Base-by-base conservation (phyloP, 2,113 vertebrate species). In the Archocentrus centrarchus region DNA sequence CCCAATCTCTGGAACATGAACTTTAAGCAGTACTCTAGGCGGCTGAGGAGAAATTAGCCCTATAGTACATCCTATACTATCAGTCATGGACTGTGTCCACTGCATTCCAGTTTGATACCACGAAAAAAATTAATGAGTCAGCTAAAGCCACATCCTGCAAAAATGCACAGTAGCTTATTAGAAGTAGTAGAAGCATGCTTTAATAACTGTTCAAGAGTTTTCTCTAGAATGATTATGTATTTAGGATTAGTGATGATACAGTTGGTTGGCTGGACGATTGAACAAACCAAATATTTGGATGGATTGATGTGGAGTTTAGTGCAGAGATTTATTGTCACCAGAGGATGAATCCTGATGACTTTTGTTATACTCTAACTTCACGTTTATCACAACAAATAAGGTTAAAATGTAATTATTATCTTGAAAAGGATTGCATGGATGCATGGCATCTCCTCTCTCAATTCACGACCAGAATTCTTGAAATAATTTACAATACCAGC, bases 1-100 rank as follows among this genome's bases (percentile, higher is more conserved):
- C 83, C 94, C 1, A 90, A 37, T 59, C 87, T 91, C 78, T 98
- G 96, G 97, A 90, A 89, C 53, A 89, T 75, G 58, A 88, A 90
- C 11, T 6, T 80, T 1, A 87, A 96, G 91, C 90, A 86, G 87
- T 84, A 44, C 5, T 61, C 20, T 2, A 63, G 57, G 32, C 24
- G 10, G 1, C 35, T 68, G 64, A 79, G 47, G 41, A 62, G 59
- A 11, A 64, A 66, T 61, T 84, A 84, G 24, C n/a, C 55, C 7
- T 2, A 20, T 39, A 82, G 10, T 5, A 44, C 68, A 30, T 11
- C 27, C 13, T 41, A 47, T 27, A 20, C 59, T 50, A 50, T 50
- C 15, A 50, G 2, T 18, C 47, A 17, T 50, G 47, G 47, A 50
- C 15, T 50, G 44, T 50, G 44, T 53, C 24, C 32, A 55, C 11